These are phyloP conservation scores for Ormyrus thymus DNA, from an alignment of 2,888 invertebrate genomes.

Conservation along the genomic window DNA sequence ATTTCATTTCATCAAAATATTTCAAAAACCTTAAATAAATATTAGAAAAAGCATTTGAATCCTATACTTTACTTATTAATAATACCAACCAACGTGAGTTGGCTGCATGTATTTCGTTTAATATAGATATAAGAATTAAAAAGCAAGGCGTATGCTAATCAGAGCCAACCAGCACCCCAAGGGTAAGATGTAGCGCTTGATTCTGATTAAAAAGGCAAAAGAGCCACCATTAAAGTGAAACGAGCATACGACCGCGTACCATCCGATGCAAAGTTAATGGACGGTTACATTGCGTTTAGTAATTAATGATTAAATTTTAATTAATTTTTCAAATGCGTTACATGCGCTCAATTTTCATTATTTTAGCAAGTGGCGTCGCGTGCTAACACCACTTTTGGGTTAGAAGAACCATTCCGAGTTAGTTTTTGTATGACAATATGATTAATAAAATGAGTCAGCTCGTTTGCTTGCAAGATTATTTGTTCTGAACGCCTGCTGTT, in stretches of 20 bases:
- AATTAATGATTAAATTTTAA: slow-evolving; percentile 31
- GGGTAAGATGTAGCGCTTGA: slow-evolving; percentile 63
- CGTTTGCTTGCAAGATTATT: slow-evolving; percentile 36
- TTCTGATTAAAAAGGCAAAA: slow-evolving; percentile 55
- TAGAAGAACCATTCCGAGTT: slow-evolving; percentile 71
- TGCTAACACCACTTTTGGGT: slow-evolving; percentile 67
- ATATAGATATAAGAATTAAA: slow-evolving; percentile 34
- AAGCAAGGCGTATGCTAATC: slow-evolving; percentile 68
- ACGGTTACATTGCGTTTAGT: slow-evolving; percentile 64
- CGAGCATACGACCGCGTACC: slow-evolving; percentile 63
- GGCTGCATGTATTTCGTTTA: slow-evolving; percentile 40
- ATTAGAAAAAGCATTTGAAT: slow-evolving; percentile 31
- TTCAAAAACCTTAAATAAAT: neutral
- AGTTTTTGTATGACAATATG: slow-evolving; percentile 60
- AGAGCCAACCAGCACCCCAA: slow-evolving; percentile 68
- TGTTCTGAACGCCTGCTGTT: slow-evolving; percentile 41
- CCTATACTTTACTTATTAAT: slow-evolving; percentile 28
- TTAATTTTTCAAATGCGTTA: slow-evolving; percentile 58
- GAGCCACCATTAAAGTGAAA: slow-evolving; percentile 61
- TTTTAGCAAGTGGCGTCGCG: slow-evolving; percentile 65
- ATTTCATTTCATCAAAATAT: slow-evolving; percentile 19
- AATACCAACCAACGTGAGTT: slow-evolving; percentile 40
- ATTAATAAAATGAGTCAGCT: slow-evolving; percentile 41
- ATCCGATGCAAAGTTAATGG: slow-evolving; percentile 64
- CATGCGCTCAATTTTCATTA: slow-evolving; percentile 71